Conservation (phyloP, 2,113 vertebrate genomes). For the Xenus cinereus region DNA sequence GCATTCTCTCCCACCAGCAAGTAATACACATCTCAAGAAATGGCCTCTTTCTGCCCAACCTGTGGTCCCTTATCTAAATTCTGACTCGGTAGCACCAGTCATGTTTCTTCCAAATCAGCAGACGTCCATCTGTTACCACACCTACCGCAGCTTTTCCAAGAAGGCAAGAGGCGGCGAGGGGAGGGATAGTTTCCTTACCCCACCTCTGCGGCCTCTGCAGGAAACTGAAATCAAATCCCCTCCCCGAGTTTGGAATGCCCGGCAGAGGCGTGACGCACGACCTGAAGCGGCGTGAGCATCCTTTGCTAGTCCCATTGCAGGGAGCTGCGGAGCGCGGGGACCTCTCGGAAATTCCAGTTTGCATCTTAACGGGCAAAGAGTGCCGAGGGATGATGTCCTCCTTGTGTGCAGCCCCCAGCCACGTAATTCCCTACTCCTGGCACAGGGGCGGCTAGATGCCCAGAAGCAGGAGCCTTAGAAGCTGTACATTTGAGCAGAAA, state of each 20-base stretch:
- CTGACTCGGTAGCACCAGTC: not conserved
- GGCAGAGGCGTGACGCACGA: not conserved
- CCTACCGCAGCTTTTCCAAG: not conserved
- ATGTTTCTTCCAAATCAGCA: not conserved
- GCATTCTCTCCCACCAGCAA: not conserved
- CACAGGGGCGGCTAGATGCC: not conserved
- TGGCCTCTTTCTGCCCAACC: not conserved
- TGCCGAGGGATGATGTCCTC: not conserved
- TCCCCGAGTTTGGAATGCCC: not conserved
- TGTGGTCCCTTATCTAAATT: not conserved
- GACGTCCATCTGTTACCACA: not conserved
- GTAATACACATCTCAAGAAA: not conserved
- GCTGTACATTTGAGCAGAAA: not conserved
- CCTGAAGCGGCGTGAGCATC: not conserved
- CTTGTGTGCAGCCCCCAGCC: not conserved
- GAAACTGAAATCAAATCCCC: not conserved
- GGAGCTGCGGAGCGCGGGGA: not conserved
- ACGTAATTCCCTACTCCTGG: not conserved
- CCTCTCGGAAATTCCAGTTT: not conserved
- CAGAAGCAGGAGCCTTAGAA: not conserved
- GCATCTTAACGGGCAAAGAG: not conserved
- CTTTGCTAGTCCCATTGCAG: rapidly evolving
- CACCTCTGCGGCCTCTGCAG: not conserved
- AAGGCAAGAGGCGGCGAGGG: no score
- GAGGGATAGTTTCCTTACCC: not conserved